Evolutionary conservation across 2,113 vertebrate species (phyloP).

Genomic region (Pseudorhombus dupliciocellatus): DNA sequence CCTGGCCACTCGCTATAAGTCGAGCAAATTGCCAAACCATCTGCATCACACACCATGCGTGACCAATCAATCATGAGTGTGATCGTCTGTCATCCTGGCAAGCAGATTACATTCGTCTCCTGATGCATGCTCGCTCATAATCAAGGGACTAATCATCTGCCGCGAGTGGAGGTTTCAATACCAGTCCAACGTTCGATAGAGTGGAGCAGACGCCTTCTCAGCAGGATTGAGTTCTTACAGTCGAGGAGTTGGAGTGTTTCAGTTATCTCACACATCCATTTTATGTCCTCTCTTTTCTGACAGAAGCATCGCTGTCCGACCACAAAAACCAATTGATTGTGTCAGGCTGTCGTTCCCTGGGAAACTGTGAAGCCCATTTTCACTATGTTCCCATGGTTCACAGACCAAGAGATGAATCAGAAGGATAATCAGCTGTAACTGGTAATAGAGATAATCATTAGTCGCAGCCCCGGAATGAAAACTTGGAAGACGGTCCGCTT

Average conservation of each 20-base stretch:
- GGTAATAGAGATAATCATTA: not conserved
- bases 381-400: not conserved
- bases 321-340: not conserved
- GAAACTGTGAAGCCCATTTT: not conserved
- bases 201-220: not conserved
- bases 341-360: not conserved
- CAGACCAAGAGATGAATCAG: not conserved
- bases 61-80: slow-evolving; percentile 35
- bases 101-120: slow-evolving; percentile 17
- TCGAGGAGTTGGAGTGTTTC: not conserved
- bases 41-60: slow-evolving; percentile 31
- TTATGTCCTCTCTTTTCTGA: too few relatives aligned
- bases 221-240: not conserved
- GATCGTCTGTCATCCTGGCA: slow-evolving; percentile 19
- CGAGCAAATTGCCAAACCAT: slow-evolving; percentile 9
- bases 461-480: not conserved
- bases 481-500: slow-evolving; percentile 1
- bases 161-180: not conserved
- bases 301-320: too few relatives aligned
- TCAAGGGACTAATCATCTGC: slow-evolving; percentile 22
- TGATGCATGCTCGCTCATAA: slow-evolving; percentile 26
- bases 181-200: not conserved
- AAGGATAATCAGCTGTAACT: not conserved
- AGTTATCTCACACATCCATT: not conserved
- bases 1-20: not conserved